Percentiles rank a stretch among this genome's conserved stretches.
phyloP scores from a whole-genome alignment of 2,113 vertebrate species.

The Megaceryle torquata region DNA sequence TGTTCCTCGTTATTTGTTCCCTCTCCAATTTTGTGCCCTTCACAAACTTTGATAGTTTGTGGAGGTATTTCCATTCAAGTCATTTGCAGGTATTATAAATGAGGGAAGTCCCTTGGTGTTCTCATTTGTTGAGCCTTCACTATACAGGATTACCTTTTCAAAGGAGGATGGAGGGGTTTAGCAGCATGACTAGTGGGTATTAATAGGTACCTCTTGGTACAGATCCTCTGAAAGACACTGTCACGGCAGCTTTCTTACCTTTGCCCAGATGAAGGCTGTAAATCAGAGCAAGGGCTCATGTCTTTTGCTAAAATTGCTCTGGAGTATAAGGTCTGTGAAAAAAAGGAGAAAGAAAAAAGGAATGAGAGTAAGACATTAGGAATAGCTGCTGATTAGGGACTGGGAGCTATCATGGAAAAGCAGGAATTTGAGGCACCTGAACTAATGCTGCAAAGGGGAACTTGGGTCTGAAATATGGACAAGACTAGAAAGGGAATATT shows the following conservation, averaged over 20 bases:
- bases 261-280: background rate
- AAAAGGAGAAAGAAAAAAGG: background rate
- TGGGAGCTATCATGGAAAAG: background rate
- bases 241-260: background rate
- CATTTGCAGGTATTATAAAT: slow-evolving; percentile 60
- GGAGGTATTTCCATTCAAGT: slow-evolving; percentile 41
- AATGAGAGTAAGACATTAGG: background rate
- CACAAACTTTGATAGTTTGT: slow-evolving; percentile 17
- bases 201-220: background rate
- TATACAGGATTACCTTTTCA: slow-evolving; percentile 19
- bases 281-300: background rate
- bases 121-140: slow-evolving; percentile 44
- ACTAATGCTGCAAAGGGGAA: background rate
- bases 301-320: background rate
- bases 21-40: slow-evolving; percentile 46
- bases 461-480: background rate
- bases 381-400: background rate
- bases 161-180: background rate
- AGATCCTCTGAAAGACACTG: background rate
- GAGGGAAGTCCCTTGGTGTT: slow-evolving; percentile 43
- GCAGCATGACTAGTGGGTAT: background rate
- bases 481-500: background rate
- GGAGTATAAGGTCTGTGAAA: background rate
- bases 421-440: background rate
- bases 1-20: slow-evolving; percentile 67